Conservation (phyloP, 2,797 vertebrate species). For the Poecilia gillii region DNA sequence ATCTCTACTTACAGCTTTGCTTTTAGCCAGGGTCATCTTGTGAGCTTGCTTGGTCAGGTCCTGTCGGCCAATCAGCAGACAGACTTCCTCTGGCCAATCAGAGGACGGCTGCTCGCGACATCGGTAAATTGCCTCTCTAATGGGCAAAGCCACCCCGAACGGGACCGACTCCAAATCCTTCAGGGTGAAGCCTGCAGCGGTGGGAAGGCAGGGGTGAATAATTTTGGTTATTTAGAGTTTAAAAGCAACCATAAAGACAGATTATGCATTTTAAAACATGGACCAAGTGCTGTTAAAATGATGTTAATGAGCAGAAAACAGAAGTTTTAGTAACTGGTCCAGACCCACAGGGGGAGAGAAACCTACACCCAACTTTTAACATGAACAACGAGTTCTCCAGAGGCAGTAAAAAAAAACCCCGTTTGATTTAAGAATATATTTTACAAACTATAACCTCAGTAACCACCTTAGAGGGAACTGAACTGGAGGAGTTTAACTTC, state of each 20-base stretch:
- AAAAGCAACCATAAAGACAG: background rate
- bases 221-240: background rate
- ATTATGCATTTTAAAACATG: background rate
- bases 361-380: background rate
- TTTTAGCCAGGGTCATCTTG: slow-evolving; percentile 89
- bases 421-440: background rate
- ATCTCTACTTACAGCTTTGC: slow-evolving; percentile 86
- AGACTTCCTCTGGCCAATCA: slow-evolving; percentile 95
- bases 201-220: background rate
- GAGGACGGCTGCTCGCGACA: slow-evolving; percentile 94
- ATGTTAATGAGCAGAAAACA: background rate
- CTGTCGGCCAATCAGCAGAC: slow-evolving; percentile 93
- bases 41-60: slow-evolving; percentile 96
- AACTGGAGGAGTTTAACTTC: background rate
- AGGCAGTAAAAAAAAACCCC: background rate
- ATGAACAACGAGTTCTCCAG: background rate
- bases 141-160: slow-evolving; percentile 94
- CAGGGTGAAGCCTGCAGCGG: slow-evolving; percentile 88
- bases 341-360: background rate
- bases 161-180: slow-evolving; percentile 96
- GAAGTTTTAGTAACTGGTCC: background rate
- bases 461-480: background rate
- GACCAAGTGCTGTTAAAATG: background rate
- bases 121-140: slow-evolving; percentile 94
- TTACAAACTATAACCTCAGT: background rate